phyloP scores from a whole-genome alignment of 1,140 invertebrate species.

The Drosophila repletoides region DNA sequence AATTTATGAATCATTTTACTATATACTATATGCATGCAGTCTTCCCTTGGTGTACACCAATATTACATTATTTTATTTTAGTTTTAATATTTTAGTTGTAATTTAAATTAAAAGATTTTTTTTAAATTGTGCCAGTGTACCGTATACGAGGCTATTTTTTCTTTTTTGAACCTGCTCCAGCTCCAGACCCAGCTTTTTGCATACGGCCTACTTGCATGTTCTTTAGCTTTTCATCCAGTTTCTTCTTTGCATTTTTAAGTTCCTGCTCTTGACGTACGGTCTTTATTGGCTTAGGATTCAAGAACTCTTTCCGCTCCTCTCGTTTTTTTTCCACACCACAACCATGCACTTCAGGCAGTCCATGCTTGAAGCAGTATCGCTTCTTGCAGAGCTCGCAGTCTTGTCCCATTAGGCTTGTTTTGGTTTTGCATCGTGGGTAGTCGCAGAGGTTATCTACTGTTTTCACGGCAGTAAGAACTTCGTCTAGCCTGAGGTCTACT shows the following conservation, averaged over 20 bases:
- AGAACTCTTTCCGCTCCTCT: constrained; percentile 71
- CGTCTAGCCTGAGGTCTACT: constrained; percentile 72
- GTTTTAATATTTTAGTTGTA: constrained; percentile 4
- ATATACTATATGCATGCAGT: neutral
- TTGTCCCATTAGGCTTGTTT: constrained; percentile 79
- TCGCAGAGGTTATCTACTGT: constrained; percentile 75
- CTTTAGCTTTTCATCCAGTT: constrained; percentile 70
- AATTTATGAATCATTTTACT: too few species aligned
- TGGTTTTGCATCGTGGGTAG: constrained; percentile 68
- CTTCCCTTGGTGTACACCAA: neutral
- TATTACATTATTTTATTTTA: neutral
- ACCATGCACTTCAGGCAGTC: constrained; percentile 76
- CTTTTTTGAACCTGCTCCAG: constrained; percentile 53
- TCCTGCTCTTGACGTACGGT: constrained; percentile 69
- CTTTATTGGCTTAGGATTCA: constrained; percentile 72
- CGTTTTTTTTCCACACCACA: constrained; percentile 70
- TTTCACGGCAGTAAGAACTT: constrained; percentile 75
- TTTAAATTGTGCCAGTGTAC: neutral
- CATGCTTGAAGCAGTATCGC: constrained; percentile 79
- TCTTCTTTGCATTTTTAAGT: constrained; percentile 70
- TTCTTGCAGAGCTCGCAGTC: constrained; percentile 67
- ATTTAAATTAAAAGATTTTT: neutral
- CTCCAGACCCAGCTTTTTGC: constrained; percentile 50
- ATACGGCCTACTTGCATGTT: constrained; percentile 77
- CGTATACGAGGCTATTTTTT: constrained; percentile 63